A percentile compares a stretch with the other conserved stretches of the same genome.
phyloP scores from a whole-genome alignment of 35 echinoderm and acorn worm species.

The Anneissia japonica region DNA sequence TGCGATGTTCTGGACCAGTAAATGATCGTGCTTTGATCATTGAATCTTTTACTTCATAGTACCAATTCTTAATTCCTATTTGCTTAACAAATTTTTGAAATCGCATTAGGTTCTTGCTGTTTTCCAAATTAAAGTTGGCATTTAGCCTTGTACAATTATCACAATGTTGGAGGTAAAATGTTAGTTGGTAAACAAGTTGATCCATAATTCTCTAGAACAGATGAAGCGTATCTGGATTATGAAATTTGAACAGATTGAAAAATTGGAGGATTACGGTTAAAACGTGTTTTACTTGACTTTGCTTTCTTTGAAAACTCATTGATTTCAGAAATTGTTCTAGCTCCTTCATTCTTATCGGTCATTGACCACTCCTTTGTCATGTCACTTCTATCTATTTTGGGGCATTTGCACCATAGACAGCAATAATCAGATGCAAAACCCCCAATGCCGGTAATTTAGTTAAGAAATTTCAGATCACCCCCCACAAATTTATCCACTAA shows the following conservation, averaged over 20 bases:
- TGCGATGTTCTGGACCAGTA: conserved; percentile 43
- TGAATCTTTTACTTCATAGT: conserved; percentile 29
- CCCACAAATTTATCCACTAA: conserved; percentile 36
- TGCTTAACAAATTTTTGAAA: conserved; percentile 30
- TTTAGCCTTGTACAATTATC: conserved; percentile 28
- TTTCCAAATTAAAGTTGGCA: conserved; percentile 1
- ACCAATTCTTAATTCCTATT: conserved; percentile 33
- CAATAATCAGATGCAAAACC: conserved; percentile 38
- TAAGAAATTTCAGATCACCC: conserved; percentile 38
- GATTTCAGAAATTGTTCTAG: conserved; percentile 45
- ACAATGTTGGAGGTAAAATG: conserved; percentile 27
- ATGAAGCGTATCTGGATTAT: conserved; percentile 48
- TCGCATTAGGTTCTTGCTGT: conserved; percentile 34
- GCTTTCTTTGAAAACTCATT: conserved; percentile 42
- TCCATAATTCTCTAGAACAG: conserved; percentile 57
- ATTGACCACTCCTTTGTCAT: conserved; percentile 50
- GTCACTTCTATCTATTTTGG: conserved; percentile 36
- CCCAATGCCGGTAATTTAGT: conserved; percentile 46
- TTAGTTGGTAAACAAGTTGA: conserved; percentile 52
- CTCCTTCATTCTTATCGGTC: conserved; percentile 45
- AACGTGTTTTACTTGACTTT: conserved; percentile 42
- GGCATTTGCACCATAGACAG: conserved; percentile 65
- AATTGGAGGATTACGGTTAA: conserved; percentile 30
- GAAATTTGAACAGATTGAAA: conserved; percentile 48
- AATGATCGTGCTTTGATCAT: conserved; percentile 46